Conservation (phyloP, 2,113 vertebrate species). For the Hemiscyllium ocellatum region DNA sequence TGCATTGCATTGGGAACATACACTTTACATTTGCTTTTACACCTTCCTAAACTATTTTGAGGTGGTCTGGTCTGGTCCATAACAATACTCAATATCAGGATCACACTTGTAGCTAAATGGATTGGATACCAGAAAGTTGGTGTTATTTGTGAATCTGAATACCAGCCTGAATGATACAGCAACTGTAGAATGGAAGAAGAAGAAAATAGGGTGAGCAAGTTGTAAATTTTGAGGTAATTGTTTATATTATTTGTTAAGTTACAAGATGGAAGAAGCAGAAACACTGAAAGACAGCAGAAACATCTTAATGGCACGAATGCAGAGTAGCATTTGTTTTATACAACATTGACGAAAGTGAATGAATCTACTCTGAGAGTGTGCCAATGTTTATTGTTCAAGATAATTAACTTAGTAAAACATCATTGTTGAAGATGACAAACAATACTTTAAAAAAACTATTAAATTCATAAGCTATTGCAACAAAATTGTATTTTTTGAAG, state of each 20-base stretch:
- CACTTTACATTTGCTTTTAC: no score
- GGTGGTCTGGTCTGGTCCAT: no score
- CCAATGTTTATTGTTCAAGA: background rate
- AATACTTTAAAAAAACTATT: background rate
- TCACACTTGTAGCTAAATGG: background rate
- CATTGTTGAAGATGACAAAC: background rate
- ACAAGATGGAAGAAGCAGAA: background rate
- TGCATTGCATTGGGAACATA: no score
- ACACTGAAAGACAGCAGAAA: background rate
- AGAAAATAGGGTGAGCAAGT: background rate
- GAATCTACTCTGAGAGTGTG: background rate
- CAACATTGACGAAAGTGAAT: no score
- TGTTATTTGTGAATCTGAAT: background rate
- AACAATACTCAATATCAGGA: background rate
- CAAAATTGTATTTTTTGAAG: background rate
- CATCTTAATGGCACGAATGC: background rate
- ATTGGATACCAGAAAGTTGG: background rate
- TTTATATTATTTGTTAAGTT: background rate
- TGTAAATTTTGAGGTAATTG: background rate
- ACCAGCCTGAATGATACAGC: background rate
- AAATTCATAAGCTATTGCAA: no score
- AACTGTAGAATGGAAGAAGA: background rate
- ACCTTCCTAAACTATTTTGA: no score
- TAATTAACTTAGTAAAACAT: background rate
- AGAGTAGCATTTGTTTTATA: no score